Conservation (phyloP, 2,797 vertebrate species). For the Chrysocyon brachyurus region DNA sequence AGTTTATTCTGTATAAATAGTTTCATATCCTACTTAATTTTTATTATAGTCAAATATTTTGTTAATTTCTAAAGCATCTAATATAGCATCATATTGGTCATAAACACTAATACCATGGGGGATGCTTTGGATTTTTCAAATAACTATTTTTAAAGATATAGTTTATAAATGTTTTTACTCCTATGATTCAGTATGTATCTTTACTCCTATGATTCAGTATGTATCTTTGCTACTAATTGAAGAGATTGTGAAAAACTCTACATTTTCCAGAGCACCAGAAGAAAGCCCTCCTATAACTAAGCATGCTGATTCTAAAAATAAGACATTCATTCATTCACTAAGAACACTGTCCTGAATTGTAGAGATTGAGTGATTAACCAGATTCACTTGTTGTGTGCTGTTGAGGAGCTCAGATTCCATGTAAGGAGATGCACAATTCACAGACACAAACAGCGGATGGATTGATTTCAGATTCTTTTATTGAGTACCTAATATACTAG, state of each 20-base stretch:
- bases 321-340: background rate
- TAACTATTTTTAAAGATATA: slow-evolving; percentile 13
- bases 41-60: background rate
- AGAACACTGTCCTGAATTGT: background rate
- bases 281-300: background rate
- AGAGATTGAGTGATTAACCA: background rate
- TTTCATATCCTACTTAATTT: background rate
- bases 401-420: background rate
- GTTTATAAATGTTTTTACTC: background rate
- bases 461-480: background rate
- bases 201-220: background rate
- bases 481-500: background rate
- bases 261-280: background rate
- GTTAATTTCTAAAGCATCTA: background rate
- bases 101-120: background rate
- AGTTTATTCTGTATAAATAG: background rate
- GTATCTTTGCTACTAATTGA: background rate
- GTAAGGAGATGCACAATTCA: background rate
- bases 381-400: background rate
- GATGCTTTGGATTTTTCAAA: slow-evolving; percentile 14
- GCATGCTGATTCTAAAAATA: background rate
- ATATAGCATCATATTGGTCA: background rate
- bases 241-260: background rate
- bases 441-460: background rate
- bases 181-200: background rate